Evolutionary conservation across 2,113 vertebrate species (phyloP).

Genomic region (Perccottus glenii): DNA sequence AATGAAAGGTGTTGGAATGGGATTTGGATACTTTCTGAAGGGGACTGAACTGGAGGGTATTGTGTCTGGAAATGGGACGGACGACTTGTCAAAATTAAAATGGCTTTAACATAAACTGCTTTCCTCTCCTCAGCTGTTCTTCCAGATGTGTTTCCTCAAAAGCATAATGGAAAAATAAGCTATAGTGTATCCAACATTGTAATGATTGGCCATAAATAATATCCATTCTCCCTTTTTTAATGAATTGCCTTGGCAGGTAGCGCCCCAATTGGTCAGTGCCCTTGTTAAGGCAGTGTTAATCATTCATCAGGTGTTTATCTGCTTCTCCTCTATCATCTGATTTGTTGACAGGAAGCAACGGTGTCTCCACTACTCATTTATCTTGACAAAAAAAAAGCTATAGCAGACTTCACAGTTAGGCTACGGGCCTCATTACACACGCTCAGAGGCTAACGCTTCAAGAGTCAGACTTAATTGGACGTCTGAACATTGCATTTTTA

Average conservation of each 20-base stretch:
- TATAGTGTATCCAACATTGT: background rate
- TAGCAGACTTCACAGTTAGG: constrained; percentile 40
- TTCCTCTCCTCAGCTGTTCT: constrained; percentile 1
- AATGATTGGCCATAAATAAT: constrained; percentile 34
- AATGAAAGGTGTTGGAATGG: constrained; percentile 41
- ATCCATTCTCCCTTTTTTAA: constrained; percentile 17
- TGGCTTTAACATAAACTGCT: background rate
- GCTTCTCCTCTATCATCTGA: constrained; percentile 23
- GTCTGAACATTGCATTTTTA: constrained; percentile 48
- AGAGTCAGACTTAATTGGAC: constrained; percentile 49
- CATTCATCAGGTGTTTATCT: constrained; percentile 38
- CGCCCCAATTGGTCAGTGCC: constrained; percentile 25
- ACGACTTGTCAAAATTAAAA: constrained; percentile 38
- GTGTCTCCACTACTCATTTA: constrained; percentile 43
- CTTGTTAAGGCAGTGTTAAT: constrained; percentile 26
- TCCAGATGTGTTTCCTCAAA: constrained; percentile 12
- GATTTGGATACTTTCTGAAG: constrained; percentile 42
- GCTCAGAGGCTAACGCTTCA: constrained; percentile 44
- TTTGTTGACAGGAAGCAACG: constrained; percentile 30
- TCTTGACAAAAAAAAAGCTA: constrained; percentile 1
- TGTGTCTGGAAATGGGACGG: constrained; percentile 12
- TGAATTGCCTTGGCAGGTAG: constrained; percentile 37
- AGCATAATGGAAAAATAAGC: background rate
- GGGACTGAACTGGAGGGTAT: background rate
- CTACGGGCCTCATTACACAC: constrained; percentile 54